Conservation (phyloP, 2,113 vertebrate species). For the Myrmecophaga tridactyla region DNA sequence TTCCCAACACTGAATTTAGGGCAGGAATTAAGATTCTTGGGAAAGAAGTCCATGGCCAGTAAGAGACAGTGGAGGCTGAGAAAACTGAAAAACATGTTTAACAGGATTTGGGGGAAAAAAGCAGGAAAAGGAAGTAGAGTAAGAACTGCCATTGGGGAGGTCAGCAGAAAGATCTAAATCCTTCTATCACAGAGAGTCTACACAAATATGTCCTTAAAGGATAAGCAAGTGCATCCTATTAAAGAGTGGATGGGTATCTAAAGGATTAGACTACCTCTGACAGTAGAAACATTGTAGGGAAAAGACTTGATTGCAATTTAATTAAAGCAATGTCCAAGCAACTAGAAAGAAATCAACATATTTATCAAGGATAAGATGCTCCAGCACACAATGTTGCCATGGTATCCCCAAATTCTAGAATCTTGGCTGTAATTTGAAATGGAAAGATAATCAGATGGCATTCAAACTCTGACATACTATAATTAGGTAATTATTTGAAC, state of each 20-base stretch:
- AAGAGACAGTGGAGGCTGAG: not conserved
- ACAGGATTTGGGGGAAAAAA: not conserved
- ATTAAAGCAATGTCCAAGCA: conserved; percentile 1
- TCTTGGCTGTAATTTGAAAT: conserved; percentile 43
- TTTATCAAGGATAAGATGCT: conserved; percentile 27
- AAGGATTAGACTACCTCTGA: not conserved
- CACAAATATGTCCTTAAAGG: not conserved
- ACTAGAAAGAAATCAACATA: not conserved
- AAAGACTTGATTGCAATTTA: conserved; percentile 42
- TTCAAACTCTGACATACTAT: conserved; percentile 44
- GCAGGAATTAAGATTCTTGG: not conserved
- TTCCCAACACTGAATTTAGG: not conserved
- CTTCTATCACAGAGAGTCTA: not conserved
- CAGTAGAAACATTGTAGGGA: not conserved
- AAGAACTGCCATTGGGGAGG: not conserved
- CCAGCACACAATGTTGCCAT: conserved; percentile 48
- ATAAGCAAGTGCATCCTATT: not conserved
- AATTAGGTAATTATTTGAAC: conserved; percentile 73
- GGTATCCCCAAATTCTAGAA: conserved; percentile 62
- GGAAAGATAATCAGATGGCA: conserved; percentile 46
- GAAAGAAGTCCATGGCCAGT: not conserved
- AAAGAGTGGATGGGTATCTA: not conserved
- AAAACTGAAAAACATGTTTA: not conserved
- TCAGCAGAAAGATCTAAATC: not conserved
- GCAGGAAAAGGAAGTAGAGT: not conserved